Conservation (phyloP, 2,113 vertebrate species). For the Coturnix japonica region DNA sequence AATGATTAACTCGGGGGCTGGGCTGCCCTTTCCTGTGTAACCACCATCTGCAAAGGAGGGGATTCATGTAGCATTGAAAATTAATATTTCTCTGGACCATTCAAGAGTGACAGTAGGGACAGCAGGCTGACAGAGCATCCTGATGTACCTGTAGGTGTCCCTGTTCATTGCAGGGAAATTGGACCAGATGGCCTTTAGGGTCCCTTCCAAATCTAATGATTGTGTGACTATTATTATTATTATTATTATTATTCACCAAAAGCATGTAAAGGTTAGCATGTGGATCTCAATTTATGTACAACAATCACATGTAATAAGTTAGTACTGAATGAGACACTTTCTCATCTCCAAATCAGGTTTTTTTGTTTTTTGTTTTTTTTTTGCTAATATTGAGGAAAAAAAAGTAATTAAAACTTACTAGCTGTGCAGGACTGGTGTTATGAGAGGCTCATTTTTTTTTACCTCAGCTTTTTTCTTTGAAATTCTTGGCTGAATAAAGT, state of each 20-base stretch:
- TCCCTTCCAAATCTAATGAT: too few relatives aligned
- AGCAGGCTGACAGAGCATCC: too few relatives aligned
- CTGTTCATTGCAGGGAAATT: too few relatives aligned
- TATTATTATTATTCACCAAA: not conserved
- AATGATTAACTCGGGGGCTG: not conserved
- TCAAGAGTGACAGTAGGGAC: not conserved
- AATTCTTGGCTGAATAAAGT: not conserved
- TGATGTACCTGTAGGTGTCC: too few relatives aligned
- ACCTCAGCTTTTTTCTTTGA: not conserved
- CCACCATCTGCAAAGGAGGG: not conserved
- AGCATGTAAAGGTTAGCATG: fast-evolving
- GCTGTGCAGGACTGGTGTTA: not conserved
- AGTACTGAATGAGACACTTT: not conserved
- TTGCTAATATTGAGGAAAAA: not conserved
- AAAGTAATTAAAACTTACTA: not conserved
- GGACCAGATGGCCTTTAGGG: too few relatives aligned
- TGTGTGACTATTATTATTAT: too few relatives aligned
- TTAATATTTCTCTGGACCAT: not conserved
- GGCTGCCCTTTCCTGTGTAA: not conserved
- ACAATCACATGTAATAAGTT: not conserved
- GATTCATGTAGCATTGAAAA: not conserved
- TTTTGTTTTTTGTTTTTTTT: not conserved
- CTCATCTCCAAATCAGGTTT: not conserved
- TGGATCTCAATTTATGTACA: not conserved
- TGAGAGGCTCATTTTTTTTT: not conserved